phyloP scores from a whole-genome alignment of 2,888 invertebrate species.

The Drosophila niveifrons region DNA sequence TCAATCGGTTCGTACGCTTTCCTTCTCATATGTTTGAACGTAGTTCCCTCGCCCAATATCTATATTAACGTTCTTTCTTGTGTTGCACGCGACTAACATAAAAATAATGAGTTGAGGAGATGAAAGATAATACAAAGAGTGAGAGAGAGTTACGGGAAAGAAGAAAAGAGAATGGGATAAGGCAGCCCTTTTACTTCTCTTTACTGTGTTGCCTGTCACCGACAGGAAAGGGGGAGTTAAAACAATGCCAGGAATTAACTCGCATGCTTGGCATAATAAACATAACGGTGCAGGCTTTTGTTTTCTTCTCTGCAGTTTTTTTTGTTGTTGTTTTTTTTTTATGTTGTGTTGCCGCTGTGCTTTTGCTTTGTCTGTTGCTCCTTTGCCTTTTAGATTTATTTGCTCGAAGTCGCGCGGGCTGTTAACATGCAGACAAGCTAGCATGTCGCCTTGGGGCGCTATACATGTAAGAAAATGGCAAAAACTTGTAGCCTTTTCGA shows the following conservation, averaged over 20 bases:
- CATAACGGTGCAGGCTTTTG: conserved; percentile 56
- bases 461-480: conserved; percentile 71
- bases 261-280: conserved; percentile 78
- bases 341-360: not conserved
- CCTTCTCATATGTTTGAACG: not conserved
- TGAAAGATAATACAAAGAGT: conserved; percentile 11
- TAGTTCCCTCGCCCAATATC: conserved; percentile 36
- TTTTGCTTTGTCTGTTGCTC: conserved; percentile 25
- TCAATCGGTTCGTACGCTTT: conserved; percentile 18
- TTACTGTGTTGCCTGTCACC: conserved; percentile 36
- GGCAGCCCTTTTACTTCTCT: conserved; percentile 17
- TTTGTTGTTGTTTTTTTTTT: conserved; percentile 20
- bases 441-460: conserved; percentile 58
- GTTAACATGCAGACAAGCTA: conserved; percentile 52
- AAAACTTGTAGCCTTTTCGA: conserved; percentile 69
- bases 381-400: conserved; percentile 46
- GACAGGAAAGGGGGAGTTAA: conserved; percentile 25
- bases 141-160: not conserved
- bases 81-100: conserved; percentile 70
- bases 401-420: conserved; percentile 27
- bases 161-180: not conserved
- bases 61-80: conserved; percentile 54
- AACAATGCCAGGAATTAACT: conserved; percentile 70
- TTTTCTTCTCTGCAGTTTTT: conserved; percentile 22
- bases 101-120: conserved; percentile 62